These are phyloP conservation scores for Papilio glaucus DNA, from an alignment of 1,140 invertebrate genomes.

Conservation along the genomic window DNA sequence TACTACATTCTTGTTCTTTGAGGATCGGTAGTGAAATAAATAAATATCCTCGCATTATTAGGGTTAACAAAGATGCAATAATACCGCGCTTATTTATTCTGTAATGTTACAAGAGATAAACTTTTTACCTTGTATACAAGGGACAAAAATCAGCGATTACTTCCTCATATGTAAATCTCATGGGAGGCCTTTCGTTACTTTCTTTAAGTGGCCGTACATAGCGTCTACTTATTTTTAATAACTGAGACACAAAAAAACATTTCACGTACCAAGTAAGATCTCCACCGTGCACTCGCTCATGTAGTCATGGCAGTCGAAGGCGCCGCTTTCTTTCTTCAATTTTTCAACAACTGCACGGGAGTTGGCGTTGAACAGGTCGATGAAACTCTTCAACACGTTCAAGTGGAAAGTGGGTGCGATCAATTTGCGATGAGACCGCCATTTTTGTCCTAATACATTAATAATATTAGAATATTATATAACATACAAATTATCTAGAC, in stretches of 20 bases:
- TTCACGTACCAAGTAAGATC: constrained; percentile 88
- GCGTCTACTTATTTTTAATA: too few species aligned
- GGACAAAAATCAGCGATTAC: too few species aligned
- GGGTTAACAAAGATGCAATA: too few species aligned
- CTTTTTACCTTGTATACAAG: too few species aligned
- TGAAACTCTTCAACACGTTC: constrained; percentile 92
- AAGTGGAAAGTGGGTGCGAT: constrained; percentile 93
- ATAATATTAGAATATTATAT: not conserved
- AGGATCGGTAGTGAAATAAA: not conserved
- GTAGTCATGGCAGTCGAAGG: constrained; percentile 91
- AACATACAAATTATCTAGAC: not conserved
- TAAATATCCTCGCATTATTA: not conserved
- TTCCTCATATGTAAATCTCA: too few species aligned
- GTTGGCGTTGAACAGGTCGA: constrained; percentile 92
- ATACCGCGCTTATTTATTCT: too few species aligned
- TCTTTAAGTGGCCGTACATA: too few species aligned
- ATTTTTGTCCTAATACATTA: constrained; percentile 87
- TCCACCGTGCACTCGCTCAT: constrained; percentile 93
- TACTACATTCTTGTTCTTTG: not conserved
- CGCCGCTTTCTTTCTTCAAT: constrained; percentile 86
- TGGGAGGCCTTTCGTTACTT: too few species aligned
- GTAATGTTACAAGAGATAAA: too few species aligned
- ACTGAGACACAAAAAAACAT: not conserved
- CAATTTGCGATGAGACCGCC: constrained; percentile 91
- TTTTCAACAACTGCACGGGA: constrained; percentile 87